A percentile compares a stretch with the other conserved stretches of the same genome.
Evolutionary conservation across 2,888 invertebrate genomes (phyloP).

Genomic region (Xestoiulus laeticollis): DNA sequence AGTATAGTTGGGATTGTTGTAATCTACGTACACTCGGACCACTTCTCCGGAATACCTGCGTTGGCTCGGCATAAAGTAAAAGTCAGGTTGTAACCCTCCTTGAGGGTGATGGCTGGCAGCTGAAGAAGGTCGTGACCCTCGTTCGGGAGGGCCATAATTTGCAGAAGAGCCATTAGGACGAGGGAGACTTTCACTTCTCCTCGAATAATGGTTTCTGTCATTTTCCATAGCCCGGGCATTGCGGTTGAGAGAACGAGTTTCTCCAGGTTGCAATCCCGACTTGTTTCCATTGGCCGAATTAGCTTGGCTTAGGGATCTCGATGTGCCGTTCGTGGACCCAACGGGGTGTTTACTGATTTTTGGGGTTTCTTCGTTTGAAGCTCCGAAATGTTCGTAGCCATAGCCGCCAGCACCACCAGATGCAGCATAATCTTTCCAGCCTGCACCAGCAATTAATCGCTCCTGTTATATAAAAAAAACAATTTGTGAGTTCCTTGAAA

Average conservation of each 20-base stretch:
- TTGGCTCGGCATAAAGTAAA: slow-evolving; percentile 95
- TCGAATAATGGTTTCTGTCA: slow-evolving; percentile 51
- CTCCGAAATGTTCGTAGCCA: slow-evolving; percentile 83
- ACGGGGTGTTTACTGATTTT: slow-evolving; percentile 55
- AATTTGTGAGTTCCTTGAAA: neutral
- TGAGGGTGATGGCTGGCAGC: slow-evolving; percentile 59
- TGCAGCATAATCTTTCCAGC: slow-evolving; percentile 86
- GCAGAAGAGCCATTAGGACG: slow-evolving; percentile 50
- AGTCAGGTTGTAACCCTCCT: slow-evolving; percentile 75
- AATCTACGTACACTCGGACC: slow-evolving; percentile 83
- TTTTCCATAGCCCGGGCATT: slow-evolving; percentile 27
- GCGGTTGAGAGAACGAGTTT: slow-evolving; percentile 51
- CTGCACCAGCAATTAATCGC: slow-evolving; percentile 81
- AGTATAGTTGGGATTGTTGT: slow-evolving; percentile 69
- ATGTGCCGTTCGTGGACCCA: slow-evolving; percentile 55
- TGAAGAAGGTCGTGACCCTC: slow-evolving; percentile 69
- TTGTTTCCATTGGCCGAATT: slow-evolving; percentile 40
- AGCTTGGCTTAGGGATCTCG: slow-evolving; percentile 42
- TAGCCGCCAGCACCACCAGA: slow-evolving; percentile 74
- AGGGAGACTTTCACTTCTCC: slow-evolving; percentile 55
- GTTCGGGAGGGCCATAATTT: slow-evolving; percentile 40
- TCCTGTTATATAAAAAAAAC: slow-evolving; percentile 70
- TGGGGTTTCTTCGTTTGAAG: slow-evolving; percentile 56
- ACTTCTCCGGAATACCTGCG: slow-evolving; percentile 92
- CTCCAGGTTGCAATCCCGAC: slow-evolving; percentile 45